Base-by-base conservation (phyloP, 2,797 vertebrate genomes). In the Macrochelys suwanniensis region DNA sequence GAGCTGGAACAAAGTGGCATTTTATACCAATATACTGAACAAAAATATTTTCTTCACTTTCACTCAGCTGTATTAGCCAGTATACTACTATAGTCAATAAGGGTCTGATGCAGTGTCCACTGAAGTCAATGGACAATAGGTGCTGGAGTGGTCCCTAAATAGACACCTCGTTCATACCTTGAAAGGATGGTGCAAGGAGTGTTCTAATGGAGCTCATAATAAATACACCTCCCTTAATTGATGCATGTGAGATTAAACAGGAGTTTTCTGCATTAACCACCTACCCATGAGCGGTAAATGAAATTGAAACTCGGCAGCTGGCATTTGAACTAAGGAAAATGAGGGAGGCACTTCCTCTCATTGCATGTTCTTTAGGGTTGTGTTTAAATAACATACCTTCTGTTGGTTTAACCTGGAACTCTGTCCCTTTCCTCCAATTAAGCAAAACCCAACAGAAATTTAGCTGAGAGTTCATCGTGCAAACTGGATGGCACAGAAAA, bases 371-470 rank as follows among this genome's bases (percentile, higher is more conserved):
- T 96, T 95, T 3, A 80, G 82, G 90, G 84, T 94, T 91, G 3
- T 96, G 74, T 97, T 96, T 97, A 97, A 97, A 97, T 95, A 95
- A 97, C 97, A 97, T 93, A 95, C 90, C 81, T 93, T 96, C 91
- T 92, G 49, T 85, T 97, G 97, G 93, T 96, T 97, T 53, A 94
- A 71, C 96, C 97, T 98, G 97, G 97, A 98, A 97, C 97, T 93
- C 96, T 83, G 93, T 97, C 59, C 80, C 94, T 96, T 97, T 95
- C 1, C 1, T 95, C 97, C 94, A 96, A 94, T 97, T 98, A 97
- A 97, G 85, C 88, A 95, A 93, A 97, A 81, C 96, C 94, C 94
- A 82, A 82, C 94, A 91, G 90, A 96, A 96, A 91, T 21, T 49
- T 16, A 85, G 91, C 96, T 97, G 80, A 51, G 71, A 93, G 92